Evolutionary conservation across 2,888 invertebrate species (phyloP).

Genomic region (Hedychridium roseum): DNA sequence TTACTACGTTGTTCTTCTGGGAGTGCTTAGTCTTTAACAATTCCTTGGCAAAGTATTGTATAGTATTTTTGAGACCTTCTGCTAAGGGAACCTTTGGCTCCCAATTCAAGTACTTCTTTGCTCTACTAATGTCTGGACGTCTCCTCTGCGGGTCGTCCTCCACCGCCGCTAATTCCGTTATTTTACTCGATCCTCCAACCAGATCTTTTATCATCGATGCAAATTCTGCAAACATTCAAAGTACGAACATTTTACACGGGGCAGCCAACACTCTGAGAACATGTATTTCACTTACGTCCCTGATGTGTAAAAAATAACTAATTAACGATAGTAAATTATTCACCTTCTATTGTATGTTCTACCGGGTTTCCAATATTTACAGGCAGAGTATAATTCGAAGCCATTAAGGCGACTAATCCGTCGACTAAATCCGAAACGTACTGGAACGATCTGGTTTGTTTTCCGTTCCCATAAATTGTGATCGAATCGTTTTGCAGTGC

Average conservation of each 20-base stretch:
- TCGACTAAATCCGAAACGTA: slow-evolving; percentile 97
- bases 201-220: slow-evolving; percentile 84
- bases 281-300: not conserved
- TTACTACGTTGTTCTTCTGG: slow-evolving; percentile 64
- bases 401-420: slow-evolving; percentile 92
- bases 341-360: slow-evolving; percentile 93
- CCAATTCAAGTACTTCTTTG: slow-evolving; percentile 87
- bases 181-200: slow-evolving; percentile 85
- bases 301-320: slow-evolving; percentile 17
- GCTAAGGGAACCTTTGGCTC: slow-evolving; percentile 87
- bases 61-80: slow-evolving; percentile 89
- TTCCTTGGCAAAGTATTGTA: slow-evolving; percentile 93
- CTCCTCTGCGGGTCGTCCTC: slow-evolving; percentile 97
- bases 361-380: slow-evolving; percentile 98
- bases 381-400: slow-evolving; percentile 90
- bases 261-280: not conserved
- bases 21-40: slow-evolving; percentile 72
- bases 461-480: slow-evolving; percentile 88
- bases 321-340: slow-evolving; percentile 9
- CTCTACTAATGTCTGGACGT: slow-evolving; percentile 91
- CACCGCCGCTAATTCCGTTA: slow-evolving; percentile 84
- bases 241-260: not conserved
- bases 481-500: slow-evolving; percentile 94
- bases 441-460: slow-evolving; percentile 96
- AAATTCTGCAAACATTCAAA: slow-evolving; percentile 72